phyloP scores from a whole-genome alignment of 2,113 vertebrate genomes.

The Collichthys lucidus region DNA sequence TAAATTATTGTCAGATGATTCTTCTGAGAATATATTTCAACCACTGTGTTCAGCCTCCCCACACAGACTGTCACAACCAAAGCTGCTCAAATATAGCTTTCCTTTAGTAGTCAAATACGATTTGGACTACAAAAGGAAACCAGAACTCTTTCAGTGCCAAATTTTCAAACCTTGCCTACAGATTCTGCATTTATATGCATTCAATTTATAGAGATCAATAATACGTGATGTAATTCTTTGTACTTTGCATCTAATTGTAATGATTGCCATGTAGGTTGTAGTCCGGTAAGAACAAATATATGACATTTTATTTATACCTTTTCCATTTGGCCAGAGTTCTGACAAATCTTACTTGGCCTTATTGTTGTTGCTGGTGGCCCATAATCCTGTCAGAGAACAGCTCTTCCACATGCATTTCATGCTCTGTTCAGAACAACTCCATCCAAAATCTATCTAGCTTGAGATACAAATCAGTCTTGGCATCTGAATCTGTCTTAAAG shows the following conservation, averaged over 20 bases:
- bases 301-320: neutral
- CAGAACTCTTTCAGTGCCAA: too few relatives aligned
- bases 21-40: too few relatives aligned
- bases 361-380: constrained; percentile 28
- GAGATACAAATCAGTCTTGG: constrained; percentile 37
- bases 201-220: too few relatives aligned
- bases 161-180: too few relatives aligned
- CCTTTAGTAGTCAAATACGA: too few relatives aligned
- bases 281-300: constrained; percentile 14
- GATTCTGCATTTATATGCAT: too few relatives aligned
- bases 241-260: neutral
- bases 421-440: constrained; percentile 19
- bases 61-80: too few relatives aligned
- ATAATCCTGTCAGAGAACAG: constrained; percentile 33
- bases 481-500: constrained; percentile 26
- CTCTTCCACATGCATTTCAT: constrained; percentile 35
- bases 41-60: too few relatives aligned
- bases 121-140: too few relatives aligned
- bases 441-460: constrained; percentile 8
- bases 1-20: too few relatives aligned
- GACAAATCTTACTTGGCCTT: constrained; percentile 12
- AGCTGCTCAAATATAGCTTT: too few relatives aligned
- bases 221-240: constrained; percentile 8
- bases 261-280: constrained; percentile 41
- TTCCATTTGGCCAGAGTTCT: constrained; percentile 21